phyloP scores from a whole-genome alignment of 2,113 vertebrate genomes.

The Thamnophis sirtalis region DNA sequence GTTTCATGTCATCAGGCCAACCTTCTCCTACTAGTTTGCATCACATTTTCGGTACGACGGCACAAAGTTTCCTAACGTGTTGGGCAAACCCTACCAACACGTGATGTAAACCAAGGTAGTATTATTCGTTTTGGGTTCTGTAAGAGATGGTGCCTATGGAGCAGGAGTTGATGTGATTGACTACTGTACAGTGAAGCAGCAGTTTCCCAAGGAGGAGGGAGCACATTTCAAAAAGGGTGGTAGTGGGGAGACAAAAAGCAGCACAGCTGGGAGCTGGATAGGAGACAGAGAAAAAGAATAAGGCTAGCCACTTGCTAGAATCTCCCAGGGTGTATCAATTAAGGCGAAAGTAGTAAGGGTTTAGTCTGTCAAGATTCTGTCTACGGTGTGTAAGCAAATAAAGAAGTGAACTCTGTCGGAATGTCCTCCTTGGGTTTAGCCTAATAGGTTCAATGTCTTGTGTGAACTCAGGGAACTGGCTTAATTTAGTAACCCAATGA shows the following conservation, averaged over 20 bases:
- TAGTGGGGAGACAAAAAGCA: background rate
- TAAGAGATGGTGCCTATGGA: background rate
- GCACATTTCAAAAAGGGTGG: background rate
- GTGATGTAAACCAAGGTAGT: background rate
- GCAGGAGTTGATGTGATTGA: background rate
- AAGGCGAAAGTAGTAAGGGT: background rate
- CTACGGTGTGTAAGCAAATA: background rate
- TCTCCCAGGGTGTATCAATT: background rate
- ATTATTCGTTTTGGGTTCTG: background rate
- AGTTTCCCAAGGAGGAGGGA: background rate
- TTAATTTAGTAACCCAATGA: background rate
- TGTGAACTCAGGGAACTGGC: background rate
- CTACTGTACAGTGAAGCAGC: background rate
- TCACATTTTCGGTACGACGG: background rate
- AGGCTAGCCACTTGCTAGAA: background rate
- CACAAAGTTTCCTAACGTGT: background rate
- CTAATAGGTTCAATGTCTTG: background rate
- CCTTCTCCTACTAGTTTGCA: background rate
- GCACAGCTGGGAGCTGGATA: background rate
- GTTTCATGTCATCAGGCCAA: background rate
- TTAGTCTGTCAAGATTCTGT: background rate
- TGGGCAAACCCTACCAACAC: background rate
- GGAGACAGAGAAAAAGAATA: background rate
- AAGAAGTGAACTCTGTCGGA: background rate
- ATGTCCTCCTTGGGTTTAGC: background rate